phyloP scores from a whole-genome alignment of 2,888 invertebrate species.

The Synergus umbraculus region DNA sequence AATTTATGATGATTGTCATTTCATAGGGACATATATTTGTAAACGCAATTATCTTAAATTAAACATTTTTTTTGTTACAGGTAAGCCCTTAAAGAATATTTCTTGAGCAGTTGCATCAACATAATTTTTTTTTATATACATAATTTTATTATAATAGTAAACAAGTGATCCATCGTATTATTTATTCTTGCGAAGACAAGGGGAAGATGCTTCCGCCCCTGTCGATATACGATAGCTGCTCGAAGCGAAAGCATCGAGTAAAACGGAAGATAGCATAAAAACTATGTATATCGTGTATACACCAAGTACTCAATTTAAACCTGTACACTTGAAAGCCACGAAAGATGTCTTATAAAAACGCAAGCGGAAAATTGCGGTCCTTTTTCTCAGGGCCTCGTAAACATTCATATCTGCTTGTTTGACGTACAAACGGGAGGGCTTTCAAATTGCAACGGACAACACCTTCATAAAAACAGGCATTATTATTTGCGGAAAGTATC shows the following conservation, averaged over 20 bases:
- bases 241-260: background rate
- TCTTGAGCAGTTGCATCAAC: background rate
- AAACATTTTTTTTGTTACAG: background rate
- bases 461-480: conserved; percentile 6
- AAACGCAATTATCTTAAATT: too few relatives aligned
- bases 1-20: background rate
- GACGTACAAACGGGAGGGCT: conserved; percentile 43
- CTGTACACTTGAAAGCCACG: background rate
- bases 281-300: background rate
- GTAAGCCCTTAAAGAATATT: background rate
- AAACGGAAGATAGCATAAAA: background rate
- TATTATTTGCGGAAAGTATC: background rate
- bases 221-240: background rate
- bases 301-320: background rate
- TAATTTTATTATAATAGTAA: background rate
- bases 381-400: conserved; percentile 54
- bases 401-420: conserved; percentile 59
- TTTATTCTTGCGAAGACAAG: background rate
- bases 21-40: too few relatives aligned
- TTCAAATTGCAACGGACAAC: background rate
- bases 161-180: background rate
- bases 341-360: conserved; percentile 44
- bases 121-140: background rate
- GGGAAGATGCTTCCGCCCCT: background rate
- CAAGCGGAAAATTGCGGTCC: conserved; percentile 57